phyloP scores from a whole-genome alignment of 2,888 invertebrate species.

The Protodeltote pygarga region DNA sequence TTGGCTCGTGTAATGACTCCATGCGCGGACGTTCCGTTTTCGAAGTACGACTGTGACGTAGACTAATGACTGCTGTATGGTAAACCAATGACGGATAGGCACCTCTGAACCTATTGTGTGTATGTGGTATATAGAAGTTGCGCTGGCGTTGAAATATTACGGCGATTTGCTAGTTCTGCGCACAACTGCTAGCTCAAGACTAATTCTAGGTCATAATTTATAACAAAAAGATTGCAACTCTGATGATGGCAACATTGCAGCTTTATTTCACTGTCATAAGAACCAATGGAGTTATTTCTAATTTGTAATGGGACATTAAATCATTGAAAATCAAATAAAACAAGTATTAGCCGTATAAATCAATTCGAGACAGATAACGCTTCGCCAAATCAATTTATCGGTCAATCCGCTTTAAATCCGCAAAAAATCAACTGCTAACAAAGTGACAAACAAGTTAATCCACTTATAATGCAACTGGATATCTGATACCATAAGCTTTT shows the following conservation, averaged over 20 bases:
- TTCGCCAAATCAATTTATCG: slow-evolving; percentile 20
- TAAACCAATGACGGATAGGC: slow-evolving; percentile 84
- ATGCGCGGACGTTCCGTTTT: slow-evolving; percentile 69
- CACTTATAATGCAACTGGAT: slow-evolving; percentile 8
- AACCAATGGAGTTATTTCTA: slow-evolving; percentile 17
- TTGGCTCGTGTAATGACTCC: slow-evolving; percentile 77
- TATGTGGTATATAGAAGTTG: slow-evolving; percentile 63
- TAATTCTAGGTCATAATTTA: slow-evolving; percentile 47
- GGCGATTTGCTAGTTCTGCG: slow-evolving; percentile 55
- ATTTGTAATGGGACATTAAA: neutral
- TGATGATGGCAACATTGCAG: slow-evolving; percentile 26
- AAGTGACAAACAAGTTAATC: slow-evolving; percentile 19
- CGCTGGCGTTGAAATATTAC: slow-evolving; percentile 57
- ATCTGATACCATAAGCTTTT: slow-evolving; percentile 3
- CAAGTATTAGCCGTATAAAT: slow-evolving; percentile 11
- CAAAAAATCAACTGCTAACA: slow-evolving; percentile 28
- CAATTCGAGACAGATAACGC: slow-evolving; percentile 17
- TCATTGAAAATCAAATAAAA: neutral
- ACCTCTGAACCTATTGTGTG: slow-evolving; percentile 82
- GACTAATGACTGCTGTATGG: slow-evolving; percentile 75
- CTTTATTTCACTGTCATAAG: slow-evolving; percentile 14
- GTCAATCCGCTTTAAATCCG: slow-evolving; percentile 19
- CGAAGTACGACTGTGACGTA: slow-evolving; percentile 68
- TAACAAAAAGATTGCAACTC: slow-evolving; percentile 37
- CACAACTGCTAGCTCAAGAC: slow-evolving; percentile 53